Evolutionary conservation across 2,888 invertebrate species (phyloP).

Genomic region (Escarpia spicata): DNA sequence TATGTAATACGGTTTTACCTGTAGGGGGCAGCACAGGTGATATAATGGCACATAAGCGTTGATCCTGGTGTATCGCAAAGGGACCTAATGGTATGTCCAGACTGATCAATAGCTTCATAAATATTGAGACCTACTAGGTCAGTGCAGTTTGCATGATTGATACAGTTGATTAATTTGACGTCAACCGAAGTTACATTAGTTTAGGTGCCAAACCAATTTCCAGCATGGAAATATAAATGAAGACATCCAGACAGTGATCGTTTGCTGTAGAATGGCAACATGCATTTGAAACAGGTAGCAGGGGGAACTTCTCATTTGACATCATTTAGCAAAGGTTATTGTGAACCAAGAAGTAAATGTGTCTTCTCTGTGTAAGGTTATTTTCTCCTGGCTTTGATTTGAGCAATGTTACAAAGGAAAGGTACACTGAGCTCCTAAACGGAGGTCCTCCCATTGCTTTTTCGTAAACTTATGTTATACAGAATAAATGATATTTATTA

Average conservation of each 20-base stretch:
- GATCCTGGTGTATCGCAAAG: background rate
- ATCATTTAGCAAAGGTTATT: background rate
- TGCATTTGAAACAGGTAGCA: background rate
- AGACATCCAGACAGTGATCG: background rate
- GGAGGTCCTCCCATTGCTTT: too few relatives aligned
- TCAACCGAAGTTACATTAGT: background rate
- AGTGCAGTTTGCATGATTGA: background rate
- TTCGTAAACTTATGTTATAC: too few relatives aligned
- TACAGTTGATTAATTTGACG: background rate
- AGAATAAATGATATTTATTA: too few relatives aligned
- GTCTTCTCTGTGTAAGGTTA: too few relatives aligned
- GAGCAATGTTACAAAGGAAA: too few relatives aligned
- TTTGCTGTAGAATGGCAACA: background rate
- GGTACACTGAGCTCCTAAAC: too few relatives aligned
- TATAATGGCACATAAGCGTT: background rate
- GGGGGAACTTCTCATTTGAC: background rate
- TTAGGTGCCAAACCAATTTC: conserved; percentile 16
- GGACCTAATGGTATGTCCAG: background rate
- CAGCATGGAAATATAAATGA: background rate
- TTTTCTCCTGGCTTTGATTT: too few relatives aligned
- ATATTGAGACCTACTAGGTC: background rate
- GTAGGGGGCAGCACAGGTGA: background rate
- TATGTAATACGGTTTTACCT: background rate
- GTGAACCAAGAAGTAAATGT: background rate
- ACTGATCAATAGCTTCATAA: conserved; percentile 6